Evolutionary conservation across 2,113 vertebrate genomes (phyloP).

Genomic region (Gracilinanus agilis): DNA sequence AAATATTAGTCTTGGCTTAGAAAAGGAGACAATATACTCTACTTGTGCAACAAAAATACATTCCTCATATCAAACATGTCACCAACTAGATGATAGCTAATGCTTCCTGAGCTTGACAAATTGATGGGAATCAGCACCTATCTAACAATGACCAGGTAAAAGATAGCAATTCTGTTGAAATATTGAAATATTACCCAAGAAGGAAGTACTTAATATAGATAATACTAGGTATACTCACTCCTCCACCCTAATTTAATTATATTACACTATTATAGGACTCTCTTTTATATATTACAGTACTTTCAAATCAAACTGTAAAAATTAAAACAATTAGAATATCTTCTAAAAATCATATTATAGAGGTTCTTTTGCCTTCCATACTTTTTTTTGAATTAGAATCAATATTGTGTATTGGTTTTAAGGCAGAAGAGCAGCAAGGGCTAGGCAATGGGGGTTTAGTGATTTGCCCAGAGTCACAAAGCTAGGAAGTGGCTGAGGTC

Average conservation of each 20-base stretch:
- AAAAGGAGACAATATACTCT: slow-evolving; percentile 82
- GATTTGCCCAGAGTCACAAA: no score
- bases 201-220: slow-evolving; percentile 23
- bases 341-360: neutral
- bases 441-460: no score
- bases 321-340: slow-evolving; percentile 41
- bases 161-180: slow-evolving; percentile 60
- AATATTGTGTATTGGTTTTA: no score
- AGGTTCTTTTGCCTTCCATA: neutral
- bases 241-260: neutral
- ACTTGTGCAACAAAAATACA: slow-evolving; percentile 80
- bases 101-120: slow-evolving; percentile 78
- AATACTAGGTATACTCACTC: slow-evolving; percentile 30
- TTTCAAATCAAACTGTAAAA: slow-evolving; percentile 56
- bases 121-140: slow-evolving; percentile 65
- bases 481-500: no score
- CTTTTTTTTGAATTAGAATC: neutral
- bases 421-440: no score
- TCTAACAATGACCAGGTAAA: slow-evolving; percentile 82
- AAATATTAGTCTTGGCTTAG: slow-evolving; percentile 89
- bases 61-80: slow-evolving; percentile 78
- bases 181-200: slow-evolving; percentile 50
- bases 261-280: neutral
- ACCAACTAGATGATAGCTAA: slow-evolving; percentile 80
- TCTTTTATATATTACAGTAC: slow-evolving; percentile 34